Evolutionary conservation across 2,888 invertebrate species (phyloP), one percentile per base, ranked within the genome.

Genomic region (Alentia gelatinosa): DNA sequence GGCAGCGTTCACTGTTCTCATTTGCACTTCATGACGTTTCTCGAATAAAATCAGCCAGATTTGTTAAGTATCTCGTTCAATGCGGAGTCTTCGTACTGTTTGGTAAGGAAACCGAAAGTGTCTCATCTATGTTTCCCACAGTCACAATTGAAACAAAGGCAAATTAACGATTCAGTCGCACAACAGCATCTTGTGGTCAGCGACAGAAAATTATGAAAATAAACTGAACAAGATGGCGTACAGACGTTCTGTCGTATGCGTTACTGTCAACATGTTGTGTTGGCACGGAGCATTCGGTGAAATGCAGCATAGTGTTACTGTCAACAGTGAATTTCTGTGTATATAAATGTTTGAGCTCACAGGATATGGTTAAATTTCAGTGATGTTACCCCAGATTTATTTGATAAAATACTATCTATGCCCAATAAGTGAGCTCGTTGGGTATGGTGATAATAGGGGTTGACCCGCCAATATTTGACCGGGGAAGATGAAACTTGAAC

Each of bases 381-480:
- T 19, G 12, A 56, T 56, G n/a, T 56, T 19, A 19, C n/a, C 56
- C 12, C 19, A 3, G n/a, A n/a, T 56, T 19, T 56, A 12, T 12
- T 19, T 5, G 19, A 56, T 3, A 56, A 56, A 56, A 9, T 56
- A 9, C 19, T 19, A 19, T 12, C 56, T n/a, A n/a, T 56, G 56
- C 15, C 35, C 15, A n/a, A 37, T 33, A 37, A 79, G 15, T 39
- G 79, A 35, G n/a, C 12, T 15, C 9, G 79, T 79, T 35, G 30
- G 86, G 86, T 86, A 86, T 86, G 86, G 86, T 86, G 86, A 86
- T 86, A 86, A 86, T 86, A 86, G 86, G 86, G 86, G 86, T 47
- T 50, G 86, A 86, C 86, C 86, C 86, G 86, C 86, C 86, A 86
- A 86, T 50, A 86, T 86, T 79, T 79, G 79, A 79, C 79, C 79